Evolutionary conservation across 2,888 invertebrate genomes (phyloP).

Genomic region (Orgyia antiqua): DNA sequence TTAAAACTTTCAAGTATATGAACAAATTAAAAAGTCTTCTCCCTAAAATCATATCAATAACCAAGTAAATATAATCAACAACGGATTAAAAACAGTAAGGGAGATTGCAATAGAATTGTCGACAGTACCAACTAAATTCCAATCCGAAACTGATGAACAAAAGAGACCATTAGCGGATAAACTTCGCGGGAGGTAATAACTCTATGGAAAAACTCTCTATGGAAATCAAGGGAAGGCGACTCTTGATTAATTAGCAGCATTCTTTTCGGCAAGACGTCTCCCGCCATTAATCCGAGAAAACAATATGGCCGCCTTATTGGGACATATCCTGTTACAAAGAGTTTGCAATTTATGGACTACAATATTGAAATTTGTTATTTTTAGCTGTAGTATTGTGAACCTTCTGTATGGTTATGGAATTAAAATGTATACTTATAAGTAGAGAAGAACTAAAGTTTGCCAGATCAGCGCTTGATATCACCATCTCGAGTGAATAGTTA

Average conservation of each 20-base stretch:
- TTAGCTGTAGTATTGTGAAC: too few species aligned
- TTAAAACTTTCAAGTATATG: too few species aligned
- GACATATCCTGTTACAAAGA: conserved; percentile 61
- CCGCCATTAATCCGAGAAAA: conserved; percentile 59
- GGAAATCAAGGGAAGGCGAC: conserved; percentile 69
- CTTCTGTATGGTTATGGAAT: too few species aligned
- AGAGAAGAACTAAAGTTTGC: too few species aligned
- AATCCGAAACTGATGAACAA: conserved; percentile 62
- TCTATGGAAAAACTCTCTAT: conserved; percentile 58
- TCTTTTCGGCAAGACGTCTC: conserved; percentile 59
- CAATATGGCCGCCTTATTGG: conserved; percentile 65
- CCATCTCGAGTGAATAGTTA: too few species aligned
- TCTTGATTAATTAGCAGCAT: conserved; percentile 76
- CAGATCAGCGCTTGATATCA: too few species aligned
- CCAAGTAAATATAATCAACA: conserved; percentile 51
- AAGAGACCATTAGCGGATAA: conserved; percentile 58
- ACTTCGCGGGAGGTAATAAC: conserved; percentile 52
- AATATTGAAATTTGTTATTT: too few species aligned
- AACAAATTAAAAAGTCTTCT: too few species aligned
- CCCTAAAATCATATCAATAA: conserved; percentile 28
- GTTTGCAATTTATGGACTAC: too few species aligned
- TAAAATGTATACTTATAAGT: too few species aligned
- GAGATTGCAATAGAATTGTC: conserved; percentile 46
- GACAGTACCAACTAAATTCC: conserved; percentile 55
- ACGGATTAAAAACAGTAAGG: conserved; percentile 45